Conservation (phyloP, 2,888 invertebrate genomes). For the Caenorhabditis doughertyi region DNA sequence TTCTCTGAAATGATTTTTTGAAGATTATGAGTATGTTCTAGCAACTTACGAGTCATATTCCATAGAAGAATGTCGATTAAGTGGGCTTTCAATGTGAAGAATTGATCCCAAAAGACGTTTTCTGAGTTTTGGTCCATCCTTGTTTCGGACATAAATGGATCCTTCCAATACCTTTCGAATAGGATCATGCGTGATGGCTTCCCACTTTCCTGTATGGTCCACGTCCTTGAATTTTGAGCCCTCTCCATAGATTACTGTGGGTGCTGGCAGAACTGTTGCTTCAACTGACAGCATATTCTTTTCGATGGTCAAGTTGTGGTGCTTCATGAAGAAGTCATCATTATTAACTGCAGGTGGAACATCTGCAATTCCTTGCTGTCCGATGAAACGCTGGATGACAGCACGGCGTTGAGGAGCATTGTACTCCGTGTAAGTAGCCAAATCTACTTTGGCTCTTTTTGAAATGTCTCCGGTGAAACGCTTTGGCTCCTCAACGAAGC, state of each 20-base stretch:
- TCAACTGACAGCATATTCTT: conserved; percentile 26
- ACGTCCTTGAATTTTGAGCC: conserved; percentile 9
- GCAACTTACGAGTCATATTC: neutral
- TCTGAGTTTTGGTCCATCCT: neutral
- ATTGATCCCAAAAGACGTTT: conserved; percentile 26
- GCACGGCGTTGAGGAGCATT: neutral
- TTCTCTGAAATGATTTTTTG: neutral
- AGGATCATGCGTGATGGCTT: conserved; percentile 13
- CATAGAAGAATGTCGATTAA: neutral
- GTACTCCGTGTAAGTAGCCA: neutral
- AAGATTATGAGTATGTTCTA: neutral
- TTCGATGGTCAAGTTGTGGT: neutral
- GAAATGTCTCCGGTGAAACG: too few relatives aligned
- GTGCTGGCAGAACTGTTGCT: conserved; percentile 49
- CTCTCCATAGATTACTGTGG: conserved; percentile 35
- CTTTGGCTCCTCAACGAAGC: too few relatives aligned
- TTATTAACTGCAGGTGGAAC: conserved; percentile 25
- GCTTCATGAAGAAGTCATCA: conserved; percentile 27
- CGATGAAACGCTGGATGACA: conserved; percentile 7
- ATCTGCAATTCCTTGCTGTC: neutral
- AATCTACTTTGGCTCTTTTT: neutral
- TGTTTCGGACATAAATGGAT: neutral
- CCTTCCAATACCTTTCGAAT: neutral
- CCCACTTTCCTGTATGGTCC: conserved; percentile 26
- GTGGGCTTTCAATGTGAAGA: neutral